Conservation (phyloP, 2,797 vertebrate genomes). For the Circus cinereus region DNA sequence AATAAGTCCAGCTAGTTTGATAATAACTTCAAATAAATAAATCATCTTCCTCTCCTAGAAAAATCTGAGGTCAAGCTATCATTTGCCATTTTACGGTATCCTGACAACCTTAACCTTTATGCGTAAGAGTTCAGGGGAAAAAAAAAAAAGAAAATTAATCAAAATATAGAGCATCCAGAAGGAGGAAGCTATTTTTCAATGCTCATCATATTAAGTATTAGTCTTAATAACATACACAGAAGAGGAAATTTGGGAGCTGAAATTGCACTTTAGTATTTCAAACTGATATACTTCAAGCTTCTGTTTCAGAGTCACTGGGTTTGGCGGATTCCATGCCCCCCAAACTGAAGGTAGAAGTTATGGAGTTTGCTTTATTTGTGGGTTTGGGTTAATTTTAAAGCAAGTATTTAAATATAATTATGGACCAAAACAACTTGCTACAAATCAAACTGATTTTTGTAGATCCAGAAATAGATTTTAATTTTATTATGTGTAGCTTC, state of each 20-base stretch:
- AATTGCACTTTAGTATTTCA: neutral
- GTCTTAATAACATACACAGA: neutral
- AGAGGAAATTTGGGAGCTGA: neutral
- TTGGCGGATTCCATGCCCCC: rapidly evolving
- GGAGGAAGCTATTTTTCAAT: neutral
- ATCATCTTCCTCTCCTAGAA: neutral
- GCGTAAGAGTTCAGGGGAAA: neutral
- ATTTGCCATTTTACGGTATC: neutral
- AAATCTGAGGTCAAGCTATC: neutral
- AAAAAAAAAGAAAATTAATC: neutral
- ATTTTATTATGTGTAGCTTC: neutral
- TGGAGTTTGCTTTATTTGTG: neutral
- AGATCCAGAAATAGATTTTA: neutral
- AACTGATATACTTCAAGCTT: neutral
- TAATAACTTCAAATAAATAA: neutral
- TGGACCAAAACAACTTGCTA: neutral
- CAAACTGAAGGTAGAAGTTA: neutral
- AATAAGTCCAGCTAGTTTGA: neutral
- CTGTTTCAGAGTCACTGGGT: neutral
- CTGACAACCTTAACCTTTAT: neutral
- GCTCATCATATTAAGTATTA: neutral
- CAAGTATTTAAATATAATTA: neutral
- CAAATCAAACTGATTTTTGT: neutral
- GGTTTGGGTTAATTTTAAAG: neutral
- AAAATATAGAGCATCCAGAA: neutral